These are phyloP conservation scores for Bothrops jararaca DNA, from an alignment of 2,113 vertebrate genomes.

Conservation along the genomic window DNA sequence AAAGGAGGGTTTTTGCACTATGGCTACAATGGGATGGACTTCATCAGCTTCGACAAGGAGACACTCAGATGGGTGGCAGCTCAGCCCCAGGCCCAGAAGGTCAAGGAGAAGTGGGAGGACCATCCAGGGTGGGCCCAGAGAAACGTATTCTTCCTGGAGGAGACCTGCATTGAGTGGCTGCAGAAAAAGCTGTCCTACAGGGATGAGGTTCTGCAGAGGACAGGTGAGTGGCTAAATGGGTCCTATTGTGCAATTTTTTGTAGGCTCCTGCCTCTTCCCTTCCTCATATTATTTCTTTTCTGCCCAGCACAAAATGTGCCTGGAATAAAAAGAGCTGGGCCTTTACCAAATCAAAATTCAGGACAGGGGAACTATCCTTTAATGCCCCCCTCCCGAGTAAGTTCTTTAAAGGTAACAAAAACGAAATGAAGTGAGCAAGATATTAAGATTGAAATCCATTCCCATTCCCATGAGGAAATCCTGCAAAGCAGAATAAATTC, in stretches of 20 bases:
- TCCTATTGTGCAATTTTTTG: too few relatives aligned
- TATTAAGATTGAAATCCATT: not conserved
- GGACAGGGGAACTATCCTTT: too few relatives aligned
- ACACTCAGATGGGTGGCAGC: not conserved
- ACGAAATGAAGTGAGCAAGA: not conserved
- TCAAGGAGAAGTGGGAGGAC: not conserved
- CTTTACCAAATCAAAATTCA: too few relatives aligned
- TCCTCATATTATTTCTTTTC: too few relatives aligned
- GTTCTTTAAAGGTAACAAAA: not conserved
- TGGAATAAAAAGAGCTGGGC: too few relatives aligned
- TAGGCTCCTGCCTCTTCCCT: too few relatives aligned
- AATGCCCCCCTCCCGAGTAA: too few relatives aligned
- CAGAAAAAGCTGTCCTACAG: not conserved
- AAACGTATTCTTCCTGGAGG: not conserved
- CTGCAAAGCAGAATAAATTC: not conserved
- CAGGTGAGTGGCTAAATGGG: not conserved
- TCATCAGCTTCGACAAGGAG: not conserved
- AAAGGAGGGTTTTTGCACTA: too few relatives aligned
- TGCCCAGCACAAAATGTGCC: too few relatives aligned
- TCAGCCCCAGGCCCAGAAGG: not conserved
- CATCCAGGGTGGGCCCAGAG: accelerated
- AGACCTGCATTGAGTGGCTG: not conserved
- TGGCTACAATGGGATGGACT: not conserved
- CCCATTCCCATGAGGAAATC: not conserved
- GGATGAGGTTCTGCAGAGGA: not conserved